Evolutionary conservation across 2,113 vertebrate genomes (phyloP).

Genomic region (Oncorhynchus masou): DNA sequence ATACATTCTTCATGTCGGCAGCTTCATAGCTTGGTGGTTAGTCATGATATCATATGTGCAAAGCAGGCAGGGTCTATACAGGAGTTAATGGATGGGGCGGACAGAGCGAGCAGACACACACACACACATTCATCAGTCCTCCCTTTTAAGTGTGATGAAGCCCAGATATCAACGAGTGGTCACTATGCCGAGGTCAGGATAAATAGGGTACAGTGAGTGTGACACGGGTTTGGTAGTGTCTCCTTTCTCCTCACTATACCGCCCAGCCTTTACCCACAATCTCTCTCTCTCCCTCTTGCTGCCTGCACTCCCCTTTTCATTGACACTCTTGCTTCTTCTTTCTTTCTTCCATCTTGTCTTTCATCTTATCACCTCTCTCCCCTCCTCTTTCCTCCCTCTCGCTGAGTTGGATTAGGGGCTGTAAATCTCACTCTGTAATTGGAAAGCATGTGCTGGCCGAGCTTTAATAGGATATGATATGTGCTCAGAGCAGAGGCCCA

Average conservation of each 20-base stretch:
- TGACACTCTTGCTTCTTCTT: neutral
- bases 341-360: neutral
- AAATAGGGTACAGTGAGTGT: neutral
- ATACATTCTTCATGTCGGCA: conserved; percentile 20
- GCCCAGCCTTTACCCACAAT: no score
- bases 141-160: conserved; percentile 3
- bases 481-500: conserved; percentile 49
- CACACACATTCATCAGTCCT: neutral
- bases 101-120: neutral
- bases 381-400: neutral
- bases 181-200: no score
- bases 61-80: neutral
- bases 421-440: conserved; percentile 70
- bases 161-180: neutral
- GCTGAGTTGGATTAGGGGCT: conserved; percentile 61
- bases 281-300: neutral
- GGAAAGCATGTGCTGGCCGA: conserved; percentile 66
- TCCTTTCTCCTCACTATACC: neutral
- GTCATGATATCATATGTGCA: conserved; percentile 31
- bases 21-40: conserved; percentile 20
- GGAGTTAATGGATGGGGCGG: neutral
- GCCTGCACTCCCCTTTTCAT: neutral
- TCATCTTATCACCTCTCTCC: neutral
- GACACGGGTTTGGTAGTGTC: neutral
- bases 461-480: conserved; percentile 77